A percentile compares a stretch with the other conserved stretches of the same genome.
phyloP scores from a whole-genome alignment of 2,113 vertebrate species.

The Struthidea cinerea region DNA sequence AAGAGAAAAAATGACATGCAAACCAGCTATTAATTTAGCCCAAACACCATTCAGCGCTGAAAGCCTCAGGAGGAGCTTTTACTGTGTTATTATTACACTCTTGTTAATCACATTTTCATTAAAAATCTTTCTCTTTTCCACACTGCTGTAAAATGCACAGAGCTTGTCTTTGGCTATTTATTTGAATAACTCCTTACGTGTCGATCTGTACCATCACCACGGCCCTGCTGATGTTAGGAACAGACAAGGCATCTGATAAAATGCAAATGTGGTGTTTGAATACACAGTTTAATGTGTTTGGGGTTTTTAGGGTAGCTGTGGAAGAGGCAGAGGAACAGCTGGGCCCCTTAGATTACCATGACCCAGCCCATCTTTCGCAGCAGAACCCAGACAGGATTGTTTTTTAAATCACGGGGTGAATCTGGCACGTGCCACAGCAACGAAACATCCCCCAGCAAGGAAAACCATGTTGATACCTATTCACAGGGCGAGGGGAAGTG shows the following conservation, averaged over 20 bases:
- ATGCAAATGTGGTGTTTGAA: background rate
- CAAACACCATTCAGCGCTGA: background rate
- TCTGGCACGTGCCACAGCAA: background rate
- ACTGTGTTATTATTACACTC: background rate
- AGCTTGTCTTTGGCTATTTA: background rate
- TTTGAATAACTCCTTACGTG: background rate
- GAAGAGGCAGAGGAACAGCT: background rate
- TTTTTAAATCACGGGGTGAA: background rate
- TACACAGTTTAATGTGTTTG: background rate
- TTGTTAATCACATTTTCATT: background rate
- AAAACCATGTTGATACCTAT: rapidly evolving
- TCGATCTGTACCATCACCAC: background rate
- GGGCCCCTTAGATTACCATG: background rate
- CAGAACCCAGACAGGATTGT: background rate
- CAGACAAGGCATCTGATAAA: background rate
- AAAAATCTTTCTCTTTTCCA: background rate
- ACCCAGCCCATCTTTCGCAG: background rate
- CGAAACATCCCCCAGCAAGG: background rate
- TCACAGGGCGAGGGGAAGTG: background rate
- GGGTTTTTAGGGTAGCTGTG: background rate
- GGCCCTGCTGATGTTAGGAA: background rate
- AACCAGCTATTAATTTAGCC: background rate
- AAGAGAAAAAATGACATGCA: background rate
- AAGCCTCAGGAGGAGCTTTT: background rate
- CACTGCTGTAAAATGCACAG: background rate